phyloP scores from a whole-genome alignment of 2,113 vertebrate species.

The Thamnophis sirtalis region DNA sequence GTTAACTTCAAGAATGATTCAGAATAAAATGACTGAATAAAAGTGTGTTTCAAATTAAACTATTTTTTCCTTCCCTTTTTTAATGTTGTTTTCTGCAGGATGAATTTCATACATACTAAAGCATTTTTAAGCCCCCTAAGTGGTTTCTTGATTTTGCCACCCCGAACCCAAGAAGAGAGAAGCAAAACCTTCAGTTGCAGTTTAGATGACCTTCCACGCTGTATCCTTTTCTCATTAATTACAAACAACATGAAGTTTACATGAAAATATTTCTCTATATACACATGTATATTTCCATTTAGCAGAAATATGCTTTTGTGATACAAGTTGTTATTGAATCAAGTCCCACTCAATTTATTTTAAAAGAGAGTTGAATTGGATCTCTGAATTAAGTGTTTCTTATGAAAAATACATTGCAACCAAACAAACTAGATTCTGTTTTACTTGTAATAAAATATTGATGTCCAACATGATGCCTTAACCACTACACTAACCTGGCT shows the following conservation, averaged over 20 bases:
- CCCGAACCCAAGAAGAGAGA: accelerated
- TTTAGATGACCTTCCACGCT: not conserved
- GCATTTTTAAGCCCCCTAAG: slow-evolving; percentile 32
- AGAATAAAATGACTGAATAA: not conserved
- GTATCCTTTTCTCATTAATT: slow-evolving; percentile 34
- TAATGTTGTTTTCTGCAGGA: not conserved
- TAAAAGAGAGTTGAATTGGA: not conserved
- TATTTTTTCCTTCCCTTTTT: not conserved
- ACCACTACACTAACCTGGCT: not conserved
- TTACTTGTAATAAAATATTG: not conserved
- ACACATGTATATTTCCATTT: not conserved
- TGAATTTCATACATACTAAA: slow-evolving; percentile 40
- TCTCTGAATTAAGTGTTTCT: not conserved
- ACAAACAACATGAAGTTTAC: not conserved
- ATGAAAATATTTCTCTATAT: not conserved
- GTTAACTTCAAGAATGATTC: not conserved
- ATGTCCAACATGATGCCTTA: not conserved
- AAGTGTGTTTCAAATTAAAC: slow-evolving; percentile 3
- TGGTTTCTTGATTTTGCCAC: not conserved
- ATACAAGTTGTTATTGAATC: not conserved
- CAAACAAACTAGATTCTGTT: not conserved
- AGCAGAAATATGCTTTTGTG: not conserved
- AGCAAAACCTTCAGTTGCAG: not conserved
- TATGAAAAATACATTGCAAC: not conserved
- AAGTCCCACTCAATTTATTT: not conserved